Percentiles rank a stretch among this genome's conserved stretches.
phyloP scores from a whole-genome alignment of 2,113 vertebrate species.

The Apodemus speciosus region DNA sequence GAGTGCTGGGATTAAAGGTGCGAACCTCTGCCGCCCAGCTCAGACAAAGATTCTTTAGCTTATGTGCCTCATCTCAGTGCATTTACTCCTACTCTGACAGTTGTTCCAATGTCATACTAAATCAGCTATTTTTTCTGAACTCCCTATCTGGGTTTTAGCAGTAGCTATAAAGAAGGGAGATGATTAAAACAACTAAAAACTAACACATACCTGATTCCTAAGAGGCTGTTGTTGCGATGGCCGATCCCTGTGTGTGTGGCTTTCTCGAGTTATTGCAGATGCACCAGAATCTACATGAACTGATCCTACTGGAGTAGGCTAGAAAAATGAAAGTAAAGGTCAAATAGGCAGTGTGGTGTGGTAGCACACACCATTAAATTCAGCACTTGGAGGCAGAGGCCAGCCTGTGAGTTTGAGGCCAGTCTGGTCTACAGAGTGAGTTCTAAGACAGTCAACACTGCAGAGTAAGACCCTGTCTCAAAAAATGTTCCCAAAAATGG shows the following conservation, averaged over 20 bases:
- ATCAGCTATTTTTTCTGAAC: background rate
- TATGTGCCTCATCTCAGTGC: background rate
- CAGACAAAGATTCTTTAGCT: background rate
- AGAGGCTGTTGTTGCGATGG: conserved; percentile 93
- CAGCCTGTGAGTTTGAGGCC: background rate
- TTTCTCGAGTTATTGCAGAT: conserved; percentile 94
- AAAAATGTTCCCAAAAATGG: background rate
- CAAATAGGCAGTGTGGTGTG: background rate
- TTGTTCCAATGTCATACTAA: background rate
- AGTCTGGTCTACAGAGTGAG: background rate
- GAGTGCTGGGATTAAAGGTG: background rate
- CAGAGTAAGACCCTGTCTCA: background rate
- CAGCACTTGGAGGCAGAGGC: background rate
- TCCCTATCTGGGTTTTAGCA: conserved; percentile 14
- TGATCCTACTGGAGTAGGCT: conserved; percentile 98
- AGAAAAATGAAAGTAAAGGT: conserved; percentile 68
- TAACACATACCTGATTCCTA: conserved; percentile 92
- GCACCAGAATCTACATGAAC: conserved; percentile 96
- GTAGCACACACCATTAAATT: background rate
- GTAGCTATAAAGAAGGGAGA: background rate
- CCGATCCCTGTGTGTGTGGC: conserved; percentile 93
- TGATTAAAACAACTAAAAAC: background rate
- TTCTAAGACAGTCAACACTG: background rate
- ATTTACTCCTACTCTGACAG: background rate
- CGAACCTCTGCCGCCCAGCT: background rate